Percentiles rank a stretch among this genome's conserved stretches.
Conservation (phyloP, 2,888 invertebrate species). For the Pogonocherus hispidulus region DNA sequence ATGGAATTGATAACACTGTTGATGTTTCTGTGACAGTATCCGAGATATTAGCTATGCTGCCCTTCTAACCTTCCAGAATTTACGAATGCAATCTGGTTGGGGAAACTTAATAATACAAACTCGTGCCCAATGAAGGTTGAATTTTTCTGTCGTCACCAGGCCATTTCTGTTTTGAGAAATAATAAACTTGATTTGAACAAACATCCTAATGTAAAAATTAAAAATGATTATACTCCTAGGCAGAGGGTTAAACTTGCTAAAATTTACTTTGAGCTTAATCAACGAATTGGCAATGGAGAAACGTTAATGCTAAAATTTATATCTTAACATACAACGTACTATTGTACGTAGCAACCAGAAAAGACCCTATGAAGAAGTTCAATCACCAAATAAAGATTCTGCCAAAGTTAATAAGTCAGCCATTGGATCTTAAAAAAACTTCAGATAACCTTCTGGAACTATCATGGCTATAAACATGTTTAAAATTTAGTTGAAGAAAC, state of each 20-base stretch:
- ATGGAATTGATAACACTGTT: too few species aligned
- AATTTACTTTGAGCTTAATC: neutral
- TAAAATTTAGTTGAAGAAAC: neutral
- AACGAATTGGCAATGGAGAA: slow-evolving; percentile 2
- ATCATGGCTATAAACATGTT: slow-evolving; percentile 1
- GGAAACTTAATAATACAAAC: too few species aligned
- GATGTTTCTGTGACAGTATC: too few species aligned
- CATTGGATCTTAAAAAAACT: slow-evolving; percentile 9
- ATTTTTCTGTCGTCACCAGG: neutral
- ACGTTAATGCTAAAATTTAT: slow-evolving; percentile 3
- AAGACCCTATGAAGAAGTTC: slow-evolving; percentile 5
- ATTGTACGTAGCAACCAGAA: slow-evolving; percentile 3
- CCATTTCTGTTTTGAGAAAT: neutral
- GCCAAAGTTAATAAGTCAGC: neutral
- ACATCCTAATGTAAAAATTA: slow-evolving; percentile 4
- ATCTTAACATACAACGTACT: neutral
- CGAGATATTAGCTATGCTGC: too few species aligned
- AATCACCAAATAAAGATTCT: neutral
- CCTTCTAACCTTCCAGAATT: too few species aligned
- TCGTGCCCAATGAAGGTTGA: too few species aligned
- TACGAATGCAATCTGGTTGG: too few species aligned
- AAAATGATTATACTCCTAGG: slow-evolving; percentile 15
- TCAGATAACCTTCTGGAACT: slow-evolving; percentile 16
- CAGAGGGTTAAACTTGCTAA: neutral
- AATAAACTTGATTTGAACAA: neutral